Percentiles rank a stretch among this genome's conserved stretches.
phyloP scores from a whole-genome alignment of 2,113 vertebrate genomes.

The Macrotus californicus region DNA sequence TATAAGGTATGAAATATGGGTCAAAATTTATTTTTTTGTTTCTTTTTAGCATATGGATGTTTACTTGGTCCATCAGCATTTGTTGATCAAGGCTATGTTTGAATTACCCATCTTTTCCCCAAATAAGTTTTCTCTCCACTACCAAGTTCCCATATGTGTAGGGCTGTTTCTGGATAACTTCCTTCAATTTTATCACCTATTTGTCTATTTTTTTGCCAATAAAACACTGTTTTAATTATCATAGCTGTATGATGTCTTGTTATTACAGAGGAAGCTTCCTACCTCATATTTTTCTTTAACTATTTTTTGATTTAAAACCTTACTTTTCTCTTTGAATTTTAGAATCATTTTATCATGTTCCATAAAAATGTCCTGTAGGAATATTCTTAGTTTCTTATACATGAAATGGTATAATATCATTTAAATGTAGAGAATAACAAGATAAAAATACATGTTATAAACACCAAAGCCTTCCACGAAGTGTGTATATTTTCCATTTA shows the following conservation, averaged over 20 bases:
- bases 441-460: too few species aligned
- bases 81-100: not conserved
- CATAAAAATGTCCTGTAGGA: not conserved
- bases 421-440: too few species aligned
- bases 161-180: not conserved
- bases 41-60: not conserved
- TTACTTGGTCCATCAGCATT: not conserved
- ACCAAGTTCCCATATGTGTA: not conserved
- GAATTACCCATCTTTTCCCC: not conserved
- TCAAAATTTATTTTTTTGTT: not conserved
- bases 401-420: too few species aligned
- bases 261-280: not conserved
- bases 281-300: not conserved
- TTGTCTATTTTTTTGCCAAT: not conserved
- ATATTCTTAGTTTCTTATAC: not conserved
- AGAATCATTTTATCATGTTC: not conserved
- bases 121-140: not conserved
- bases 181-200: not conserved
- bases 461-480: not conserved
- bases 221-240: not conserved
- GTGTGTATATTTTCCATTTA: not conserved
- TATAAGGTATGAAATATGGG: not conserved
- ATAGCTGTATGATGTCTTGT: not conserved
- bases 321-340: not conserved
- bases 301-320: not conserved